Conservation (phyloP, 2,113 vertebrate genomes). For the Scomber japonicus region DNA sequence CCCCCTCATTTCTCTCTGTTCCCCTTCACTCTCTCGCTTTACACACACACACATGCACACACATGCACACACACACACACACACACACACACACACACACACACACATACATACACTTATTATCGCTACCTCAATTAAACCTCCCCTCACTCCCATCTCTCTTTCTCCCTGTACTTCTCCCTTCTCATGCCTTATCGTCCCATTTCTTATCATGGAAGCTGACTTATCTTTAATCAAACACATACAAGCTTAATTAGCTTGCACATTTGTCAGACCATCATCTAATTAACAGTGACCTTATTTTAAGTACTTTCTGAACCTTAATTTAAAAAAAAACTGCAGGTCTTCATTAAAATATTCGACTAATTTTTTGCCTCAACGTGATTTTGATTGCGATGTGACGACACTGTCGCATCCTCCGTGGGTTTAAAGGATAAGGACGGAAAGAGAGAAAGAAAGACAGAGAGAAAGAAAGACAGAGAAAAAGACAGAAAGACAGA, state of each 20-base stretch:
- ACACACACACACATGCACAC: constrained; percentile 12
- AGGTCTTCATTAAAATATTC: constrained; percentile 70
- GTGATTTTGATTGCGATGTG: constrained; percentile 38
- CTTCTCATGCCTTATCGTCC: constrained; percentile 73
- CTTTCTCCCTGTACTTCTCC: constrained; percentile 12
- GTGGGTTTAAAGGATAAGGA: not conserved
- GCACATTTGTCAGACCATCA: constrained; percentile 78
- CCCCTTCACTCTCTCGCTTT: constrained; percentile 9
- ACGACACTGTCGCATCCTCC: not conserved
- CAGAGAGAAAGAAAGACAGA: not conserved
- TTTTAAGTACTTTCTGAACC: constrained; percentile 76
- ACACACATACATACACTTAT: constrained; percentile 27
- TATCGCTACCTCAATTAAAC: constrained; percentile 73
- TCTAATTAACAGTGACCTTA: constrained; percentile 83
- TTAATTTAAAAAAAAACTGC: constrained; percentile 59
- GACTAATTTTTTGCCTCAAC: constrained; percentile 45
- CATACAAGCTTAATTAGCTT: constrained; percentile 79
- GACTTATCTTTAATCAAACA: constrained; percentile 83
- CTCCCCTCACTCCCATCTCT: constrained; percentile 1
- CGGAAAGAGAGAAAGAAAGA: not conserved
- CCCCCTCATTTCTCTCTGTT: constrained; percentile 9
- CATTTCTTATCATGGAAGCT: constrained; percentile 73
- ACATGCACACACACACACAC: constrained; percentile 17
- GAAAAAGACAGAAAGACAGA: too few species aligned
- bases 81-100: constrained; percentile 23